phyloP scores from a whole-genome alignment of 2,797 vertebrate genomes.

The Ciconia nigra region DNA sequence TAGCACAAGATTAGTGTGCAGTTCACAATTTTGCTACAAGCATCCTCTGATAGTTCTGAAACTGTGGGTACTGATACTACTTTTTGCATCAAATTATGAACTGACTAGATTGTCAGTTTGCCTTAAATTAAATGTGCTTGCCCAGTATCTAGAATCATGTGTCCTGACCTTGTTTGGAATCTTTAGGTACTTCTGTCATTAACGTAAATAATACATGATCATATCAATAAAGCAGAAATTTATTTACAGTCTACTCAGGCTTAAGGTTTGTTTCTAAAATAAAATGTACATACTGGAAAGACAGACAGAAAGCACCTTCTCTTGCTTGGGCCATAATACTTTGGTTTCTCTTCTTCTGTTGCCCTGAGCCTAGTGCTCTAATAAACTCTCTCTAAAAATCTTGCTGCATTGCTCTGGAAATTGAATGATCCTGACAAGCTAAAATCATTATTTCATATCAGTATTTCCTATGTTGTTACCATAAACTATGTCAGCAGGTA shows the following conservation, averaged over 20 bases:
- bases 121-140: background rate
- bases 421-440: constrained; percentile 16
- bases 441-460: constrained; percentile 48
- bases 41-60: background rate
- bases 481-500: background rate
- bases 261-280: background rate
- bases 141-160: background rate
- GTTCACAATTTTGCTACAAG: background rate
- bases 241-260: background rate
- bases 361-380: background rate
- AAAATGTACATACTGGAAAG: background rate
- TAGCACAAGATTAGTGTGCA: background rate
- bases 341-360: background rate
- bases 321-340: background rate
- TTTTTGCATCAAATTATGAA: background rate
- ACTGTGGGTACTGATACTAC: background rate
- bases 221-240: background rate
- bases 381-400: constrained; percentile 32
- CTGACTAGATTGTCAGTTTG: background rate
- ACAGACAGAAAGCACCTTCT: background rate
- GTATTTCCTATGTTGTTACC: constrained; percentile 8
- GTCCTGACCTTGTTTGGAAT: background rate
- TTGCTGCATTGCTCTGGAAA: constrained; percentile 34
- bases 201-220: accelerated
- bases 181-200: background rate